Conservation (phyloP, 1,140 invertebrate genomes). For the Pogonus chalceus region DNA sequence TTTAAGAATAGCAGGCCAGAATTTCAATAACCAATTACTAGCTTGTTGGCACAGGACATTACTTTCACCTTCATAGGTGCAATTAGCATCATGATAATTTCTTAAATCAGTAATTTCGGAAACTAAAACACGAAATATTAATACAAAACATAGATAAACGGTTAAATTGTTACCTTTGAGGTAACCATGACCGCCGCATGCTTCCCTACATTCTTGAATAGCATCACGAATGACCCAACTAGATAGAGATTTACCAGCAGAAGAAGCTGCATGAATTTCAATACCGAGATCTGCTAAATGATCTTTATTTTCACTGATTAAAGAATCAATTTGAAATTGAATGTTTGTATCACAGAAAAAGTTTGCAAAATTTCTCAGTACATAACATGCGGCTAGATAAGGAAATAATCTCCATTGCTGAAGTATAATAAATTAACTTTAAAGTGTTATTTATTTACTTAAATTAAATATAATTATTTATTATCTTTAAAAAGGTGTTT, state of each 20-base stretch:
- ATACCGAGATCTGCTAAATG: constrained; percentile 33
- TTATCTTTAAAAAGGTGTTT: no score
- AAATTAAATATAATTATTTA: constrained; percentile 6
- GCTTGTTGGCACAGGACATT: constrained; percentile 91
- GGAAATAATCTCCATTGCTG: constrained; percentile 90
- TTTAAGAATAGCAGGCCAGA: constrained; percentile 44
- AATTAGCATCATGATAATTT: constrained; percentile 83
- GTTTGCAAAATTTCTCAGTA: constrained; percentile 60
- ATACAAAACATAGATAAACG: background rate
- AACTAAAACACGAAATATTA: constrained; percentile 35
- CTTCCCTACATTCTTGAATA: constrained; percentile 84
- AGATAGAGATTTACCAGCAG: constrained; percentile 73
- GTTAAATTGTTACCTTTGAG: constrained; percentile 54
- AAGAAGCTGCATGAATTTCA: constrained; percentile 88
- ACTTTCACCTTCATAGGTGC: constrained; percentile 94
- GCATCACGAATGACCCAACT: constrained; percentile 75
- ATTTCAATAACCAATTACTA: constrained; percentile 75
- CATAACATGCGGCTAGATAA: constrained; percentile 72
- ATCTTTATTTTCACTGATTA: constrained; percentile 23
- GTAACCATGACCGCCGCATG: constrained; percentile 78
- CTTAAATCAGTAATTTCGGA: constrained; percentile 72
- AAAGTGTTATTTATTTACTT: constrained; percentile 3
- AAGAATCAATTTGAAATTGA: constrained; percentile 27
- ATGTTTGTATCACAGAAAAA: constrained; percentile 29
- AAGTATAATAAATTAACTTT: constrained; percentile 28